A percentile compares a stretch with the other conserved stretches of the same genome.
phyloP scores from a whole-genome alignment of 64 coral and sea anemone genomes.

The Hydrozoanthus tunicans region DNA sequence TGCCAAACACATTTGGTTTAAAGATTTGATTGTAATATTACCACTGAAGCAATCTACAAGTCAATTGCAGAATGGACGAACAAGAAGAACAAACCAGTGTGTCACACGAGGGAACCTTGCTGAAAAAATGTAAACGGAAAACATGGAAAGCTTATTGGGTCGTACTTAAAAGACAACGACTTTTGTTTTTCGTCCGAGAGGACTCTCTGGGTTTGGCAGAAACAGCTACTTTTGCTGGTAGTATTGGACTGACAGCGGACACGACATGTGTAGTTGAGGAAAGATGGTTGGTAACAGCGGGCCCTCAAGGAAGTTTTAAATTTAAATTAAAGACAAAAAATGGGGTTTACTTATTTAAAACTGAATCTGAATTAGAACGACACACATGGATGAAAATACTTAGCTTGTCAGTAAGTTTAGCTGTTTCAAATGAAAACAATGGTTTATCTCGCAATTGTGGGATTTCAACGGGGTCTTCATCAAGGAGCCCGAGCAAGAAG shows the following conservation, averaged over 20 bases:
- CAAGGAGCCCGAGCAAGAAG: too few species aligned
- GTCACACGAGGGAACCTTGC: conserved; percentile 1
- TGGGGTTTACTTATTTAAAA: conserved; percentile 45
- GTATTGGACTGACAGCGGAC: conserved; percentile 26
- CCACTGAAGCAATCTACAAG: neutral
- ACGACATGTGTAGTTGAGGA: conserved; percentile 19
- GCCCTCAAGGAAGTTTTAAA: conserved; percentile 9
- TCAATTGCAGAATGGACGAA: neutral
- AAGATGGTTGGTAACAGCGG: neutral
- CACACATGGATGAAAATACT: conserved; percentile 10
- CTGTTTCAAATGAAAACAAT: neutral
- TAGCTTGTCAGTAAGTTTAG: neutral
- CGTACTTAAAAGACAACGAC: conserved; percentile 9
- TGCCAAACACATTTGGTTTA: neutral
- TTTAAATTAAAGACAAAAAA: conserved; percentile 49
- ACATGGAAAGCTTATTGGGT: conserved; percentile 41
- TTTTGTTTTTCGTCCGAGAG: conserved; percentile 25
- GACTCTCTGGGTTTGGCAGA: neutral
- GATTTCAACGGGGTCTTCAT: neutral
- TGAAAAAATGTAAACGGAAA: conserved; percentile 44
- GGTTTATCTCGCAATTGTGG: neutral
- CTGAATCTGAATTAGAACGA: conserved; percentile 27
- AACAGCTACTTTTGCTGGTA: neutral
- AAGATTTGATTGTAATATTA: neutral
- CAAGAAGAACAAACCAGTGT: neutral